These are phyloP conservation scores for Toxotes chatareus DNA, from an alignment of 2,113 vertebrate genomes.

Conservation along the genomic window DNA sequence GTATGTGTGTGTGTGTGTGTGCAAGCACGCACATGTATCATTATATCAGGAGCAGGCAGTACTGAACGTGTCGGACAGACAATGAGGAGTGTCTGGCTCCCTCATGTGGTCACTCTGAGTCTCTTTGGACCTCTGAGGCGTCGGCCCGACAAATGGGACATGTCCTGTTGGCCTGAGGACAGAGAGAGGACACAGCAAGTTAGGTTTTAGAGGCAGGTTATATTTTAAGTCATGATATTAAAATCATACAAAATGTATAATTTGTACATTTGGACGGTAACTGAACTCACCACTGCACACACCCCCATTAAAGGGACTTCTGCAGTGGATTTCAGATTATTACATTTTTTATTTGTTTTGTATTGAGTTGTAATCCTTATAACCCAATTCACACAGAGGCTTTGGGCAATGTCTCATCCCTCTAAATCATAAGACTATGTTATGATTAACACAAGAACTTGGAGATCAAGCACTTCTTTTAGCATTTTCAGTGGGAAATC, in stretches of 20 bases:
- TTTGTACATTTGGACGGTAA: background rate
- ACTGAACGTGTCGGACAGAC: conserved; percentile 59
- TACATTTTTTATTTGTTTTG: background rate
- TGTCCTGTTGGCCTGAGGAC: conserved; percentile 94
- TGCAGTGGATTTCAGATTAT: background rate
- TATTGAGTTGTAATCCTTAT: background rate
- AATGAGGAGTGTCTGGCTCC: conserved; percentile 58
- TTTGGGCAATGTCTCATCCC: background rate
- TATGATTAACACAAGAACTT: conserved; percentile 27
- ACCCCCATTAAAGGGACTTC: no score
- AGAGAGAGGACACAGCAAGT: background rate
- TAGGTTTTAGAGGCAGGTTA: background rate
- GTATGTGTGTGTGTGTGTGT: conserved; percentile 60
- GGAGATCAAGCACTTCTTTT: background rate
- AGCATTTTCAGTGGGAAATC: conserved; percentile 17
- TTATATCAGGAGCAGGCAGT: conserved; percentile 78
- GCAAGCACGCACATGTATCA: conserved; percentile 83
- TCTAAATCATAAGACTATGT: conserved; percentile 42
- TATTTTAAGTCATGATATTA: background rate
- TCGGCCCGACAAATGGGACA: conserved; percentile 98
- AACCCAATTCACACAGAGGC: conserved; percentile 12
- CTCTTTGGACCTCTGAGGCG: conserved; percentile 97
- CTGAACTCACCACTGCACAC: background rate
- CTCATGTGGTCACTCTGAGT: conserved; percentile 92
- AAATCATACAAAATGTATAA: background rate